Conservation (phyloP, 2,113 vertebrate genomes). For the Charadrius vociferus region DNA sequence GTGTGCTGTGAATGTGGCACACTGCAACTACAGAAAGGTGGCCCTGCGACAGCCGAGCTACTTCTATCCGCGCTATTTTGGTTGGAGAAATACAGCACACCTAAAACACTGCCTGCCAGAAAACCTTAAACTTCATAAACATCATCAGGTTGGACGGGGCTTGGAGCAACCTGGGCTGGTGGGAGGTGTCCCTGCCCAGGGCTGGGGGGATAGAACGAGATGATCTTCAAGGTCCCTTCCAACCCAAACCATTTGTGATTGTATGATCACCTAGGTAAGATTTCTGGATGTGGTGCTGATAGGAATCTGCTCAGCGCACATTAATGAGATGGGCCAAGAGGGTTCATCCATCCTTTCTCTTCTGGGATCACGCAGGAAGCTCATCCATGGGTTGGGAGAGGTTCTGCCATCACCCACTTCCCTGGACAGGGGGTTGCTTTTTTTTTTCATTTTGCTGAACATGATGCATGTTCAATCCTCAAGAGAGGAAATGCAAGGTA, state of each 20-base stretch:
- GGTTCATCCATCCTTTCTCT: neutral
- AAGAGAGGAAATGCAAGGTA: neutral
- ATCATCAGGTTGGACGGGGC: neutral
- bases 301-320: neutral
- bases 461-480: neutral
- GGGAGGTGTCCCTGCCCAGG: neutral
- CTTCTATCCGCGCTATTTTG: accelerated
- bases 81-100: neutral
- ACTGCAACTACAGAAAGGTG: neutral
- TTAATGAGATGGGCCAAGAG: neutral
- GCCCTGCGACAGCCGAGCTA: neutral
- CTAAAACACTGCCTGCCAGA: neutral
- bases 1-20: neutral
- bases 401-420: neutral
- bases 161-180: neutral
- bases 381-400: neutral
- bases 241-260: neutral
- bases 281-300: neutral
- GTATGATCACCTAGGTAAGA: too few species aligned
- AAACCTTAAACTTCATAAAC: neutral
- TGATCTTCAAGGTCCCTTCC: neutral
- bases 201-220: neutral
- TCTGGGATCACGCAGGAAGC: neutral
- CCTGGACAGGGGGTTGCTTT: accelerated
- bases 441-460: neutral